Base-by-base conservation (phyloP, 1,140 invertebrate genomes). In the silkworm (Bombyx mori) region DNA sequence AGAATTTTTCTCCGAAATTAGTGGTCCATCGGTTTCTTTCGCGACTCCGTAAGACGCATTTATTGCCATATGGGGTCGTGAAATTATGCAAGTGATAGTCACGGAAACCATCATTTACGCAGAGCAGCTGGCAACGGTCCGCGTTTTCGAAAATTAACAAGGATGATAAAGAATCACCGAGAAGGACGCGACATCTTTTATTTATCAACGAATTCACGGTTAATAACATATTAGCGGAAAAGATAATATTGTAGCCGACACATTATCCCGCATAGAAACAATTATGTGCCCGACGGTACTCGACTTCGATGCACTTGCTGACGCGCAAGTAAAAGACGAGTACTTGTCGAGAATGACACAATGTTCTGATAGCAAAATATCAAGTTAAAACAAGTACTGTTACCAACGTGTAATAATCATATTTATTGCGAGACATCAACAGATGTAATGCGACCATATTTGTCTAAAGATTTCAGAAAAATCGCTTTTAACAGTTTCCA, bases 71-170 rank as follows among this genome's bases (percentile, higher is more conserved):
- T n/a, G n/a, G n/a, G n/a, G n/a, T n/a, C n/a, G n/a, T n/a, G n/a
- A n/a, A n/a, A n/a, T n/a, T n/a, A n/a, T n/a, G n/a, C n/a, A n/a
- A n/a, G n/a, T n/a, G n/a, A n/a, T n/a, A n/a, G n/a, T n/a, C n/a
- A n/a, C n/a, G n/a, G n/a, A n/a, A n/a, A n/a, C n/a, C n/a, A n/a
- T n/a, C n/a, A n/a, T n/a, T n/a, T n/a, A n/a, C n/a, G n/a, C n/a
- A n/a, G n/a, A n/a, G n/a, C n/a, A n/a, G n/a, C n/a, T n/a, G n/a
- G n/a, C n/a, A n/a, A n/a, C n/a, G n/a, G n/a, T n/a, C n/a, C 47
- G 77, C 79, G 0, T 84, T 85, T 58, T 49, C 44, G n/a, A 69
- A 69, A 61, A 43, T 42, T n/a, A 12, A 10, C 43, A 60, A 46
- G 46, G 56, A 55, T 42, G 51, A 52, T 52, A 69, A 62, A 46